Evolutionary conservation across 1,140 invertebrate genomes (phyloP).

Genomic region (Drosophila equinoxialis): DNA sequence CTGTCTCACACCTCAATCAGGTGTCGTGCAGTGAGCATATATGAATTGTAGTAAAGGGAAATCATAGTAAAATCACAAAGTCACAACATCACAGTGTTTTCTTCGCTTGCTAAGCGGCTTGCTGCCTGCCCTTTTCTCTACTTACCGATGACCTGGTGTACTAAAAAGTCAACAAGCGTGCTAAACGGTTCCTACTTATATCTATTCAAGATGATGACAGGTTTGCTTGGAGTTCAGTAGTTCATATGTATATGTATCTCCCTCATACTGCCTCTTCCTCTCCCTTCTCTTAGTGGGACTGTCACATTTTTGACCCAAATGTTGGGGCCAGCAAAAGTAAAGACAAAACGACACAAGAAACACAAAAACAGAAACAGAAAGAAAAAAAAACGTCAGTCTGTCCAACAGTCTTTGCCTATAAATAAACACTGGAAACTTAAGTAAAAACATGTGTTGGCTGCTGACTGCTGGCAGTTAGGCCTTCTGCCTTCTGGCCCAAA

Average conservation of each 20-base stretch:
- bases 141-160: conserved; percentile 46
- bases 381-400: conserved; percentile 5
- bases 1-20: conserved; percentile 23
- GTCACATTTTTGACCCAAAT: conserved; percentile 37
- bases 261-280: not conserved
- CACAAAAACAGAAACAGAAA: conserved; percentile 1
- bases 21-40: not conserved
- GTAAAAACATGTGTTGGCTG: conserved; percentile 57
- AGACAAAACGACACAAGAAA: conserved; percentile 10
- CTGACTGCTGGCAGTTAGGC: conserved; percentile 14
- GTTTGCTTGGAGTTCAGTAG: conserved; percentile 37
- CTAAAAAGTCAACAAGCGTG: conserved; percentile 59
- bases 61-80: conserved; percentile 56
- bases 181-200: conserved; percentile 38
- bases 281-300: not conserved
- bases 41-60: conserved; percentile 21
- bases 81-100: conserved; percentile 7
- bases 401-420: conserved; percentile 24
- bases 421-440: conserved; percentile 49
- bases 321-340: conserved; percentile 31
- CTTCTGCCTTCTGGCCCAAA: conserved; percentile 34
- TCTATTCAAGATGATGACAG: conserved; percentile 4
- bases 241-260: conserved; percentile 27
- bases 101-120: conserved; percentile 51
- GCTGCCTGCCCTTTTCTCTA: conserved; percentile 53